Base-by-base conservation (phyloP, 2,797 vertebrate species). In the Podargus strigoides region DNA sequence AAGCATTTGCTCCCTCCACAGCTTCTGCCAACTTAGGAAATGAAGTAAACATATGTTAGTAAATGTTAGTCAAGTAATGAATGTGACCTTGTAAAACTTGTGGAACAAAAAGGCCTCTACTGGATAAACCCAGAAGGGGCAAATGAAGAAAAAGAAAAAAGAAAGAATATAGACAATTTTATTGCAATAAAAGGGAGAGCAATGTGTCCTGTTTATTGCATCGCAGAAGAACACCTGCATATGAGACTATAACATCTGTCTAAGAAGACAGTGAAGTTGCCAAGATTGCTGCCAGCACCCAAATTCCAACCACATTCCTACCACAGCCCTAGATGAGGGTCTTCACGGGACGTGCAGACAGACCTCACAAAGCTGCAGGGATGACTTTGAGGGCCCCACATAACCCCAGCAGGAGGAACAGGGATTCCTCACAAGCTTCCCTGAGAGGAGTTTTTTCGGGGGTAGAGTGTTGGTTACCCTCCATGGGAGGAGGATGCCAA, bases 271-370 rank as follows among this genome's bases (percentile, higher is more conserved):
- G 42, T 21, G 64, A 52, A 23, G 32, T 37, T 81, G 22, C 32
- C 36, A 24, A 32, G 11, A 18, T 44, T 67, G n/a, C 37, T 85
- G 32, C 16, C 55, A 53, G 27, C 32, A 53, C 68, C 41, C 36
- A 20, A 9, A 44, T 81, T 77, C 70, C 44, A 23, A 1, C 34
- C 10, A 3, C 9, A 1, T 70, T 55, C 30, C 46, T 18, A 3
- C 21, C 41, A 5, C 12, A 13, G 44, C 39, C 46, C 26, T 23
- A 9, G 27, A 8, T 18, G 44, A 42, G 39, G 18, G 34, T 49
- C 68, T 49, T 23, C 20, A 1, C 44, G 3, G 5, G 22, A 4
- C 1, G 1, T 6, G 26, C 50, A 20, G 28, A 9, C 42, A 50
- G 26, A 34, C 39, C 39, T 64, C 32, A 6, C 7, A 13, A 9